Conservation (phyloP, 2,797 vertebrate species). For the Cottoperca gobio region DNA sequence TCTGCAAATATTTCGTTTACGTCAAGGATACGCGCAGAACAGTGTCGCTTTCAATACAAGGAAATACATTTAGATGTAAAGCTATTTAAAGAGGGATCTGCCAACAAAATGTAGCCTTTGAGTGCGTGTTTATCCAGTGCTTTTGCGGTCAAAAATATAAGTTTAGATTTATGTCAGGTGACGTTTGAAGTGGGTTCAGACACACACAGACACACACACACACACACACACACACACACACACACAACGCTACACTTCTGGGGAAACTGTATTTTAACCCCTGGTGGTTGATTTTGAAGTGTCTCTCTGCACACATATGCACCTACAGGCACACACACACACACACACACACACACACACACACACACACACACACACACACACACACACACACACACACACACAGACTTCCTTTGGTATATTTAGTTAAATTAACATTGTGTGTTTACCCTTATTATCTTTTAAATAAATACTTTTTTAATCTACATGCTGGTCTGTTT, state of each 20-base stretch:
- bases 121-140: slow-evolving; percentile 15
- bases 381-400: no score
- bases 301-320: background rate
- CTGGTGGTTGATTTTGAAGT: slow-evolving; percentile 36
- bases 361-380: no score
- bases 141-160: slow-evolving; percentile 3
- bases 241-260: background rate
- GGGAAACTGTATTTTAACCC: slow-evolving; percentile 26
- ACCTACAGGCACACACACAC: background rate
- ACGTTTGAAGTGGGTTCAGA: slow-evolving; percentile 22
- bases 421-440: no score
- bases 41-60: slow-evolving; percentile 13
- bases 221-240: slow-evolving; percentile 3
- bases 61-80: slow-evolving; percentile 10
- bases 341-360: no score
- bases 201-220: background rate
- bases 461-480: no score
- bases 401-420: no score
- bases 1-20: slow-evolving; percentile 32
- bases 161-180: slow-evolving; percentile 27
- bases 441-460: no score
- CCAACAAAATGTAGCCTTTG: slow-evolving; percentile 45
- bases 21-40: background rate
- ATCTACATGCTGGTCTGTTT: no score
- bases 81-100: slow-evolving; percentile 12